These are phyloP conservation scores for Blastobasis adustella DNA, from an alignment of 2,888 invertebrate genomes.

Conservation along the genomic window DNA sequence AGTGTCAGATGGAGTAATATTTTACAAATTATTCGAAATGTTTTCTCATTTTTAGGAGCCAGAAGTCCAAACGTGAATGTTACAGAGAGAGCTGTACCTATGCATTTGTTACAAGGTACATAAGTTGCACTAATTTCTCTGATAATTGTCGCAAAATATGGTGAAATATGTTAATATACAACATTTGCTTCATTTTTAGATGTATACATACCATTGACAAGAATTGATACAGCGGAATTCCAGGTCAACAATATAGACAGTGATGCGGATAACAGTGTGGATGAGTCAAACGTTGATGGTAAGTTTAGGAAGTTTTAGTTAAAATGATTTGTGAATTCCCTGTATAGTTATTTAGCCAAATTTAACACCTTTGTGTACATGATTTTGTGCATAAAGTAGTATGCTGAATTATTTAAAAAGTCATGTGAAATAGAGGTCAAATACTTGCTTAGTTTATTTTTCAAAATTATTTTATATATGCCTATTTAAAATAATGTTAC, in stretches of 20 bases:
- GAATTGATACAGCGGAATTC: constrained; percentile 44
- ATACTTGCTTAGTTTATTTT: too few species aligned
- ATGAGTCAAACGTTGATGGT: constrained; percentile 41
- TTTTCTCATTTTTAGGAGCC: constrained; percentile 4
- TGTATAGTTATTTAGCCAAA: too few species aligned
- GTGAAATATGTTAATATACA: too few species aligned
- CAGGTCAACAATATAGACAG: constrained; percentile 27
- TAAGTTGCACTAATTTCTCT: neutral
- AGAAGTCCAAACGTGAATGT: constrained; percentile 36
- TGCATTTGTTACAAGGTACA: constrained; percentile 60
- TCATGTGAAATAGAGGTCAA: too few species aligned
- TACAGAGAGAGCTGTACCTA: constrained; percentile 44
- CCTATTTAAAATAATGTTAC: too few species aligned
- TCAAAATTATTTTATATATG: too few species aligned
- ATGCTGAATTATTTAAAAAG: too few species aligned
- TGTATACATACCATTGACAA: constrained; percentile 57
- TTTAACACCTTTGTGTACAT: too few species aligned
- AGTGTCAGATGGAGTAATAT: neutral
- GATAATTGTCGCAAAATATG: neutral
- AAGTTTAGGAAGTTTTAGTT: neutral
- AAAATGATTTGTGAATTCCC: too few species aligned
- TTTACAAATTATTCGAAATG: neutral
- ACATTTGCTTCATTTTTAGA: constrained; percentile 31
- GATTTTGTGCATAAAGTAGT: too few species aligned
- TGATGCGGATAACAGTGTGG: constrained; percentile 32